Percentiles rank a stretch among this genome's conserved stretches.
These are phyloP conservation scores for Mythimna ferrago DNA, from an alignment of 2,888 invertebrate genomes.

Conservation along the genomic window DNA sequence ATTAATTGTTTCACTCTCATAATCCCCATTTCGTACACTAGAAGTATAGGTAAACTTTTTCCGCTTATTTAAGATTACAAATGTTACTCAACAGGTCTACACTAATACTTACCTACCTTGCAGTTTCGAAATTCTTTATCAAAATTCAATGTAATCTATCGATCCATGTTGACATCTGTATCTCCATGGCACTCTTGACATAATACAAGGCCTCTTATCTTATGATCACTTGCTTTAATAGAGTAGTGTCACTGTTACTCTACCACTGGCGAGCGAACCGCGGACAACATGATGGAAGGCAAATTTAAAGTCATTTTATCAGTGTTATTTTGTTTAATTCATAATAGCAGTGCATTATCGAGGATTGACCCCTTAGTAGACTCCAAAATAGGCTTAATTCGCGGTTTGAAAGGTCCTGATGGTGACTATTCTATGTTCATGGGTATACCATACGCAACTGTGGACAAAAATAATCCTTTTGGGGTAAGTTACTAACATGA, in stretches of 20 bases:
- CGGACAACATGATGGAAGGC: conserved; percentile 46
- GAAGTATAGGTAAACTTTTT: too few relatives aligned
- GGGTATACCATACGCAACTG: conserved; percentile 79
- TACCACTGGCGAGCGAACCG: conserved; percentile 2
- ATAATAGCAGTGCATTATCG: conserved; percentile 48
- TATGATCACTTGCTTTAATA: neutral
- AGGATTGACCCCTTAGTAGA: conserved; percentile 75
- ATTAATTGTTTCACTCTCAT: too few relatives aligned
- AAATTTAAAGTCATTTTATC: conserved; percentile 37
- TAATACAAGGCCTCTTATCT: conserved; percentile 26
- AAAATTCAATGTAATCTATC: conserved; percentile 16
- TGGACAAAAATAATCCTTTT: conserved; percentile 75
- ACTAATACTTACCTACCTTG: conserved; percentile 2
- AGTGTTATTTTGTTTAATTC: conserved; percentile 44
- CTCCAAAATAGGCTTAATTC: conserved; percentile 72
- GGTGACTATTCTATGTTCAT: conserved; percentile 78
- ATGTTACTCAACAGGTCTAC: neutral
- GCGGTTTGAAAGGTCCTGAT: conserved; percentile 73
- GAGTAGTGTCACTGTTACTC: neutral
- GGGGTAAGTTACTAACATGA: conserved; percentile 71
- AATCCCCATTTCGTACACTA: too few relatives aligned
- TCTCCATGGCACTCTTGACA: conserved; percentile 35
- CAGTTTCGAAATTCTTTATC: conserved; percentile 28
- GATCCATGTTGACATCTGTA: conserved; percentile 18
- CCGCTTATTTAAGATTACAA: neutral